Evolutionary conservation across 64 coral and sea anemone genomes (phyloP).

Genomic region (Montipora cactus): DNA sequence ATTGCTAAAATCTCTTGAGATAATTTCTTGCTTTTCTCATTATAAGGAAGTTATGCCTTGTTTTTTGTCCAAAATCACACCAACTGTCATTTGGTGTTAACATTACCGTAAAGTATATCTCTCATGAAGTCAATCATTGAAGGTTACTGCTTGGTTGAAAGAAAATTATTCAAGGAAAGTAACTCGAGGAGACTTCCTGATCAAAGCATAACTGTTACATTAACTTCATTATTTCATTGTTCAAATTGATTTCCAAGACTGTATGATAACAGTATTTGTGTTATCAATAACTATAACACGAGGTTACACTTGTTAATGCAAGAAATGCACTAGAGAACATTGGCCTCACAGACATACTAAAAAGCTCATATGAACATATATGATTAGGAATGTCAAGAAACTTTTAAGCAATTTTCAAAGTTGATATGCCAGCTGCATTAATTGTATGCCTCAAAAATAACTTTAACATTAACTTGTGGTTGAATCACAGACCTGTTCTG

Average conservation of each 20-base stretch:
- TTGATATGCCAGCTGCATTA: background rate
- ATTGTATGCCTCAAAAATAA: background rate
- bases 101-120: slow-evolving; percentile 12
- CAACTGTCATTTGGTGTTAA: slow-evolving; percentile 30
- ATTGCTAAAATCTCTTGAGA: slow-evolving; percentile 35
- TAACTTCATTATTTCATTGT: slow-evolving; percentile 13
- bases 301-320: slow-evolving; percentile 14
- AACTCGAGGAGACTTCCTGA: slow-evolving; percentile 20
- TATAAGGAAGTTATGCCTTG: slow-evolving; percentile 9
- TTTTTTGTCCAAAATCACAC: slow-evolving; percentile 30
- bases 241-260: slow-evolving; percentile 23
- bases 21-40: slow-evolving; percentile 8
- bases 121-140: background rate
- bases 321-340: background rate
- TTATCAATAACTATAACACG: slow-evolving; percentile 31
- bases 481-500: slow-evolving; percentile 20
- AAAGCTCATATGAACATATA: background rate
- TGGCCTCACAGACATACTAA: background rate
- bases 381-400: background rate
- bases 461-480: slow-evolving; percentile 21
- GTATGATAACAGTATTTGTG: slow-evolving; percentile 23
- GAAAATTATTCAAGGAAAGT: slow-evolving; percentile 16
- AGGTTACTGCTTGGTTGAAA: background rate
- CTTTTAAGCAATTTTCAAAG: slow-evolving; percentile 15
- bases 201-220: slow-evolving; percentile 12